Percentiles rank a stretch among this genome's conserved stretches.
These are phyloP conservation scores for Aporophyla nigra DNA, from an alignment of 2,888 invertebrate species.

Conservation along the genomic window DNA sequence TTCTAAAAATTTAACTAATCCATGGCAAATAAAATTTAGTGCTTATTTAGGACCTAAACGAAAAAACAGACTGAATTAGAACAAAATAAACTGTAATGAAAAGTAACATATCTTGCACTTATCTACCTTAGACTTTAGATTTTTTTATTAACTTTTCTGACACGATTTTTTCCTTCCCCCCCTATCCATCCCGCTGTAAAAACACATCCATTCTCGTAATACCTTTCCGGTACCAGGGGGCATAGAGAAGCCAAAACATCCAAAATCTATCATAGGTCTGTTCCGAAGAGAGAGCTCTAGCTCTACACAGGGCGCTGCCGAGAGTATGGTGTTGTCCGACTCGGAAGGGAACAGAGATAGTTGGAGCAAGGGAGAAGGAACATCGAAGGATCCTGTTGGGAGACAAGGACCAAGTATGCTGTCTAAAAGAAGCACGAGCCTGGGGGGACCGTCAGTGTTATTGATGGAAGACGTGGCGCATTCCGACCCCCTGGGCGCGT, in stretches of 20 bases:
- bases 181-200: slow-evolving; percentile 73
- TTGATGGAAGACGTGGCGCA: slow-evolving; percentile 92
- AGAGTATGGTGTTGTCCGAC: slow-evolving; percentile 90
- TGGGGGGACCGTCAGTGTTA: slow-evolving; percentile 90
- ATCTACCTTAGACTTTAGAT: slow-evolving; percentile 62
- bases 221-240: slow-evolving; percentile 92
- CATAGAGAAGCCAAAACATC: slow-evolving; percentile 96
- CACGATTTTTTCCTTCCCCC: slow-evolving; percentile 76
- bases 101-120: slow-evolving; percentile 41
- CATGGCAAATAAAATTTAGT: slow-evolving; percentile 17
- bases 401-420: slow-evolving; percentile 85
- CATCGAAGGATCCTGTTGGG: slow-evolving; percentile 83
- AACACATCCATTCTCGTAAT: slow-evolving; percentile 69
- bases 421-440: slow-evolving; percentile 87
- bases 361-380: slow-evolving; percentile 82
- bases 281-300: slow-evolving; percentile 96
- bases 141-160: slow-evolving; percentile 75
- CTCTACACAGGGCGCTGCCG: slow-evolving; percentile 92
- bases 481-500: slow-evolving; percentile 92
- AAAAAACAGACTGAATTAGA: slow-evolving; percentile 11
- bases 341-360: slow-evolving; percentile 89
- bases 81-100: not conserved
- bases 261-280: slow-evolving; percentile 97
- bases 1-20: slow-evolving; percentile 10
- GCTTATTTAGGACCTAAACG: slow-evolving; percentile 4